A percentile compares a stretch with the other conserved stretches of the same genome.
phyloP scores from a whole-genome alignment of 2,113 vertebrate genomes.

The Callocephalon fimbriatum region DNA sequence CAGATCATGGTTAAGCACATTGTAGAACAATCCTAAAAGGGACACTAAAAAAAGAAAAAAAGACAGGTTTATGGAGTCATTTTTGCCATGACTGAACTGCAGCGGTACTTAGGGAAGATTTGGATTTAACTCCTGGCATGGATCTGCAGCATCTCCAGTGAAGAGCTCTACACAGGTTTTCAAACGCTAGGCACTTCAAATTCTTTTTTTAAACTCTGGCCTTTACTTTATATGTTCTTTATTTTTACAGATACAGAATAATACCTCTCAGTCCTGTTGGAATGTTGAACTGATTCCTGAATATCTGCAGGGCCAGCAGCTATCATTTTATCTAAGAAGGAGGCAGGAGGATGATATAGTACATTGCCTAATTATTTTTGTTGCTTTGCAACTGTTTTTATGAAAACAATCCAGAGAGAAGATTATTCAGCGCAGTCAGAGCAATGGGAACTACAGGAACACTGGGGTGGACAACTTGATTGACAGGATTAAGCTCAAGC shows the following conservation, averaged over 20 bases:
- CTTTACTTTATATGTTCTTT: not conserved
- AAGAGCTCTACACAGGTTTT: not conserved
- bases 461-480: slow-evolving; percentile 30
- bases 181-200: not conserved
- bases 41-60: not conserved
- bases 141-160: not conserved
- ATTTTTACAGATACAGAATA: not conserved
- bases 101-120: not conserved
- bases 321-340: not conserved
- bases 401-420: slow-evolving; percentile 7
- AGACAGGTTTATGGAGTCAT: not conserved
- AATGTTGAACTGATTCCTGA: not conserved
- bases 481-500: slow-evolving; percentile 33
- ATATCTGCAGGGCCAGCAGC: slow-evolving; percentile 35
- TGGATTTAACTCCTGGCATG: not conserved
- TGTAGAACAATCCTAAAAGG: not conserved
- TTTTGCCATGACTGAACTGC: not conserved
- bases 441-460: not conserved
- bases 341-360: not conserved
- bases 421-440: slow-evolving; percentile 3
- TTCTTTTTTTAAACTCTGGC: not conserved
- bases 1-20: not conserved
- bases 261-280: not conserved
- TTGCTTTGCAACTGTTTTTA: slow-evolving; percentile 19
- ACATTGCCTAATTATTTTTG: slow-evolving; percentile 35